Evolutionary conservation across 2,888 invertebrate species (phyloP).

Genomic region (Lordiphosa fenestrarum): DNA sequence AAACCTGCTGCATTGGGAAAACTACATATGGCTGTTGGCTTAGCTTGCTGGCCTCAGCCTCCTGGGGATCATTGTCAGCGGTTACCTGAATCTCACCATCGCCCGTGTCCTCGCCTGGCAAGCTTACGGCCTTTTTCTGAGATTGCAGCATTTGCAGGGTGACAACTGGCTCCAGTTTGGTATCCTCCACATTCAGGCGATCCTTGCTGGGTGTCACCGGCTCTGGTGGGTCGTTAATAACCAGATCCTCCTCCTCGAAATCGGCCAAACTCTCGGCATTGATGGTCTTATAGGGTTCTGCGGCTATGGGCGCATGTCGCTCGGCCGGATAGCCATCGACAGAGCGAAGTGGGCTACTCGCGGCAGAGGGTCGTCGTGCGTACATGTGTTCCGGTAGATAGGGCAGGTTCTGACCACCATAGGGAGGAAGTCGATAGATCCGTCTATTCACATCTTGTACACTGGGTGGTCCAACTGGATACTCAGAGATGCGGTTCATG

Average conservation of each 20-base stretch:
- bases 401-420: slow-evolving; percentile 41
- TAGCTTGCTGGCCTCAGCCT: slow-evolving; percentile 17
- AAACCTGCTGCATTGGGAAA: slow-evolving; percentile 56
- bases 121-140: slow-evolving; percentile 77
- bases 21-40: slow-evolving; percentile 59
- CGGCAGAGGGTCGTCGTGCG: slow-evolving; percentile 58
- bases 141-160: slow-evolving; percentile 87
- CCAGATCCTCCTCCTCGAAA: slow-evolving; percentile 80
- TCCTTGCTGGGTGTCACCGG: slow-evolving; percentile 74
- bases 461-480: slow-evolving; percentile 56
- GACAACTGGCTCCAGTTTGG: slow-evolving; percentile 82
- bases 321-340: slow-evolving; percentile 67
- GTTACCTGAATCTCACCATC: slow-evolving; percentile 72
- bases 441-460: slow-evolving; percentile 74
- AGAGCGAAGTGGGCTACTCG: slow-evolving; percentile 36
- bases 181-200: slow-evolving; percentile 55
- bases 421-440: slow-evolving; percentile 74
- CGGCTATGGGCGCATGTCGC: slow-evolving; percentile 58
- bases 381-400: slow-evolving; percentile 61
- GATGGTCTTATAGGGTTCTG: slow-evolving; percentile 53
- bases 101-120: slow-evolving; percentile 74
- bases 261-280: slow-evolving; percentile 57
- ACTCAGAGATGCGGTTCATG: slow-evolving; percentile 73
- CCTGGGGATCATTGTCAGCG: slow-evolving; percentile 50
- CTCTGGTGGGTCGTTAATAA: slow-evolving; percentile 80